Percentiles rank a stretch among this genome's conserved stretches.
phyloP scores from a whole-genome alignment of 1,140 invertebrate genomes.

The Zaprionus taronus region DNA sequence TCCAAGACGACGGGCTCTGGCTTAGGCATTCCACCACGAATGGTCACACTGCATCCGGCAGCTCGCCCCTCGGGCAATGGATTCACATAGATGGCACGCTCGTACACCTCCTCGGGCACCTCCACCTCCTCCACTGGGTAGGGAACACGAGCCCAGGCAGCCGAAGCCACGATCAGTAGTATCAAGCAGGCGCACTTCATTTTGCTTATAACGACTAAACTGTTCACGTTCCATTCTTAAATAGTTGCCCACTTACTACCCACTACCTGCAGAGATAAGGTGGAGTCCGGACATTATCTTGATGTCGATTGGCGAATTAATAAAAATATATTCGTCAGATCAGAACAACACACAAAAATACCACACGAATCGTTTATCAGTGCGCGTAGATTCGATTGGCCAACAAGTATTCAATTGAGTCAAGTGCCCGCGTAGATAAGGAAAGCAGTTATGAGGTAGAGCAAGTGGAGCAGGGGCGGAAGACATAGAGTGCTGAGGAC shows the following conservation, averaged over 20 bases:
- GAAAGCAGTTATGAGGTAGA: background rate
- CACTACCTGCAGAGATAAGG: slow-evolving; percentile 18
- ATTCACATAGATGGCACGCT: slow-evolving; percentile 41
- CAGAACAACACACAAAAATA: slow-evolving; percentile 7
- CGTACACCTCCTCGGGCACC: slow-evolving; percentile 43
- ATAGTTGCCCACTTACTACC: slow-evolving; percentile 37
- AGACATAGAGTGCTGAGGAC: background rate
- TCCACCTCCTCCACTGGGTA: slow-evolving; percentile 52
- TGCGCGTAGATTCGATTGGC: slow-evolving; percentile 15
- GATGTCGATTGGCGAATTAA: slow-evolving; percentile 44
- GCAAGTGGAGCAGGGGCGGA: background rate
- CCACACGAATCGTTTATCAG: slow-evolving; percentile 16
- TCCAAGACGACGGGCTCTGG: slow-evolving; percentile 76
- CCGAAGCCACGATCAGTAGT: slow-evolving; percentile 50
- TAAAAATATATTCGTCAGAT: slow-evolving; percentile 54
- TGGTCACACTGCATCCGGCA: slow-evolving; percentile 63
- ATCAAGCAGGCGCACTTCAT: slow-evolving; percentile 63
- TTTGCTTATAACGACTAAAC: slow-evolving; percentile 41
- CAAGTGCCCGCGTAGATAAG: slow-evolving; percentile 30
- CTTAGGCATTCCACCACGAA: slow-evolving; percentile 69
- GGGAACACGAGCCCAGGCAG: slow-evolving; percentile 62
- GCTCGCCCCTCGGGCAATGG: slow-evolving; percentile 49
- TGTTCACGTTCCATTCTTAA: slow-evolving; percentile 50
- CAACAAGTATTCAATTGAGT: slow-evolving; percentile 23
- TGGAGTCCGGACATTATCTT: slow-evolving; percentile 15